phyloP scores from a whole-genome alignment of 2,797 vertebrate genomes.

The Falco berigora region DNA sequence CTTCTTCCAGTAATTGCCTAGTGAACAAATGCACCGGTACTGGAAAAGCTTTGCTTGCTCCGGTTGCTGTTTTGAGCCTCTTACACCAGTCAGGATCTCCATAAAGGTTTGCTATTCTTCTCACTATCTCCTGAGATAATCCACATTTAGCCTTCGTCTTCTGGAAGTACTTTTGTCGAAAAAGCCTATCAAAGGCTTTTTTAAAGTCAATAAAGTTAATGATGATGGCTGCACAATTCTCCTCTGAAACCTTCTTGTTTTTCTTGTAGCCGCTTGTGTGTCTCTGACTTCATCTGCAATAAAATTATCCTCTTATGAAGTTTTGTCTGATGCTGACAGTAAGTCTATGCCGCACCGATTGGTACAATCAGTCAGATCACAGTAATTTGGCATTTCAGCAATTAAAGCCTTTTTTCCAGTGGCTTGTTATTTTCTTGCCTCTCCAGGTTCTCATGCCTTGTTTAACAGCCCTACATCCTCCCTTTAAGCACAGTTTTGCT shows the following conservation, averaged over 20 bases:
- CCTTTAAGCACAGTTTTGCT: background rate
- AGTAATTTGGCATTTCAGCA: background rate
- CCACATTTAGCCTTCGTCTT: slow-evolving; percentile 28
- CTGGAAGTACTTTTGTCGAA: background rate
- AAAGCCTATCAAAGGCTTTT: background rate
- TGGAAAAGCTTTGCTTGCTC: background rate
- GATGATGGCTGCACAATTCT: background rate
- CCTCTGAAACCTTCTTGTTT: background rate
- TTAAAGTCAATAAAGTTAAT: slow-evolving; percentile 44
- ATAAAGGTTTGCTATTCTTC: background rate
- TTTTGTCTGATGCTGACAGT: background rate
- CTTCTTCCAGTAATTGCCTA: background rate
- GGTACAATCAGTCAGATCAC: background rate
- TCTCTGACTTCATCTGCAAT: background rate
- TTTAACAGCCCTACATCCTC: background rate
- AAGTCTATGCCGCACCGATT: background rate
- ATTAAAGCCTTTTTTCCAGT: slow-evolving; percentile 25
- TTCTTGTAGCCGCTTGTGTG: background rate
- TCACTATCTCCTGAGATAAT: slow-evolving; percentile 1
- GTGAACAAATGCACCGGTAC: rapidly evolving
- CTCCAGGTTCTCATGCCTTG: background rate
- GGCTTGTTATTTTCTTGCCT: background rate
- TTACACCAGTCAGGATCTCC: background rate
- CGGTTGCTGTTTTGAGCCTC: background rate
- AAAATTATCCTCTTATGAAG: background rate